Evolutionary conservation across 2,113 vertebrate genomes (phyloP).

Genomic region (Paratilapia polleni): DNA sequence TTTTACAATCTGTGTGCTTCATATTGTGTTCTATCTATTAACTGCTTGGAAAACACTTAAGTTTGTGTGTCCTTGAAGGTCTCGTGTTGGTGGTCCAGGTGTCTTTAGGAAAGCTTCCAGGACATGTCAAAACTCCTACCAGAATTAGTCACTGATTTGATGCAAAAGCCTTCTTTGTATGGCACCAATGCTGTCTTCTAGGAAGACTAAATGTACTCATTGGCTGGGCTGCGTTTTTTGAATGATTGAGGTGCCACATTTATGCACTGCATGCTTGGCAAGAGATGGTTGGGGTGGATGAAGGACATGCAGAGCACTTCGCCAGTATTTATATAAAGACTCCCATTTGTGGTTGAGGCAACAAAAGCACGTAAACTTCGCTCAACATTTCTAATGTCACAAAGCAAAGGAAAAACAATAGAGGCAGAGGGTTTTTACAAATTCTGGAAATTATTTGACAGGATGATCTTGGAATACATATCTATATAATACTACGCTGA

Average conservation of each 20-base stretch:
- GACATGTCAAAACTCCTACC: background rate
- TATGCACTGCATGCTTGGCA: background rate
- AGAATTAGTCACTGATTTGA: background rate
- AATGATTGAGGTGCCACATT: background rate
- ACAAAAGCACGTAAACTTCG: background rate
- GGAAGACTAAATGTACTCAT: background rate
- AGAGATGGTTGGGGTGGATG: background rate
- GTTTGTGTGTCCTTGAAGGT: background rate
- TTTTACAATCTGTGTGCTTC: rapidly evolving
- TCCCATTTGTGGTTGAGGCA: background rate
- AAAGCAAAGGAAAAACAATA: background rate
- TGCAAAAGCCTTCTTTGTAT: background rate
- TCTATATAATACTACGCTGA: no score
- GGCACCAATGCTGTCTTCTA: background rate
- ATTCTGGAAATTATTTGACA: no score
- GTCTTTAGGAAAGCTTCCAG: background rate
- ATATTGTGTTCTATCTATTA: background rate
- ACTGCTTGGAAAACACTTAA: no score
- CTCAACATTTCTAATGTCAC: rapidly evolving
- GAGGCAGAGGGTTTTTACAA: background rate
- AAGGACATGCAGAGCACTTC: background rate
- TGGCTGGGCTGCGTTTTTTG: background rate
- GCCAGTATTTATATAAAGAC: background rate
- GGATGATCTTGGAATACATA: no score
- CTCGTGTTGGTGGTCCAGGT: background rate